A percentile compares a stretch with the other conserved stretches of the same genome.
Evolutionary conservation across 2,113 vertebrate species (phyloP).

Genomic region (Seriola quinqueradiata): DNA sequence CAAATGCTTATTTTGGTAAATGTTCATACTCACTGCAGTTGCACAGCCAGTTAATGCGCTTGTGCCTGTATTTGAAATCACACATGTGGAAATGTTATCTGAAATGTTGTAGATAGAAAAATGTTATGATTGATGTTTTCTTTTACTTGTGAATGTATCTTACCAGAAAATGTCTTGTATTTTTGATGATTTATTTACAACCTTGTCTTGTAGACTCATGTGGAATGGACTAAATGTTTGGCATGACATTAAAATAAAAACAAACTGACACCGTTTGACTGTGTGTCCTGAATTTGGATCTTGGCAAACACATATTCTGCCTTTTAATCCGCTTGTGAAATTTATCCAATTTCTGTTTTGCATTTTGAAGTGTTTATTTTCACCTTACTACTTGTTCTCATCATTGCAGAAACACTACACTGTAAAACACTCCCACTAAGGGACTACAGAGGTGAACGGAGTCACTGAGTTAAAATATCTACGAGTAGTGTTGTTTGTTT

Average conservation of each 20-base stretch:
- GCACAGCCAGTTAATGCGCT: not conserved
- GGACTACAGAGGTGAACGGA: not conserved
- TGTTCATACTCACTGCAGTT: not conserved
- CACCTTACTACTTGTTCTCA: constrained; percentile 8
- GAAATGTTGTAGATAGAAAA: not conserved
- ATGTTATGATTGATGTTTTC: not conserved
- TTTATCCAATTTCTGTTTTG: not conserved
- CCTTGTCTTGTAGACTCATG: not conserved
- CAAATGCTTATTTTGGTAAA: constrained; percentile 16
- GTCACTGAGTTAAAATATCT: constrained; percentile 5
- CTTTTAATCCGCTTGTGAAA: constrained; percentile 16
- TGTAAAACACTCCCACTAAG: not conserved
- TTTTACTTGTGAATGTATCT: not conserved
- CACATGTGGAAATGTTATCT: not conserved
- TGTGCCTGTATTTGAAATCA: not conserved
- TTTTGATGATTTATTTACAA: not conserved
- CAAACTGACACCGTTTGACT: not conserved
- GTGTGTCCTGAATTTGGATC: constrained; percentile 12
- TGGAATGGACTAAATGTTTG: constrained; percentile 23
- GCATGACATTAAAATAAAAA: not conserved
- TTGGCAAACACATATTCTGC: constrained; percentile 6
- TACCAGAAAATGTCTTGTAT: not conserved
- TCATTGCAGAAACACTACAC: constrained; percentile 11
- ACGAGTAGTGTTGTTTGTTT: not conserved
- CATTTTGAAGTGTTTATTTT: constrained; percentile 7